A percentile compares a stretch with the other conserved stretches of the same genome.
phyloP scores from a whole-genome alignment of 1,140 invertebrate genomes.

The Macrosteles quadrilineatus region DNA sequence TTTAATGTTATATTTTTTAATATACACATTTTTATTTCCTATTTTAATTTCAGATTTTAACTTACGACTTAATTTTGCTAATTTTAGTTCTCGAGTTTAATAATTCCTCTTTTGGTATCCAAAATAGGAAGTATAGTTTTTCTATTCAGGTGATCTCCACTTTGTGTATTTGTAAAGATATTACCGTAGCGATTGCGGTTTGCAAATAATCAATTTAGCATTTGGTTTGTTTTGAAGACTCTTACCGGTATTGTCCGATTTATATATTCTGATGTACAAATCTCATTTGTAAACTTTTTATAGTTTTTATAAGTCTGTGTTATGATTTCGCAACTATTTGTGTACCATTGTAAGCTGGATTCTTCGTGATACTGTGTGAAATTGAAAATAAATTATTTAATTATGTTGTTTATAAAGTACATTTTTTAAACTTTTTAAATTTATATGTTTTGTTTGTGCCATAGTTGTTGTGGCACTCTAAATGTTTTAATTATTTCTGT shows the following conservation, averaged over 20 bases:
- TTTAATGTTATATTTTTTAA: slow-evolving; percentile 19
- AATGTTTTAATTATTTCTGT: neutral
- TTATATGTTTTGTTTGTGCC: neutral
- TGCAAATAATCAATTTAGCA: too few species aligned
- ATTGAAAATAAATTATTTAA: neutral
- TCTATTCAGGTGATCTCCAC: too few species aligned
- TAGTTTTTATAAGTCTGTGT: neutral
- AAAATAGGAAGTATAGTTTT: slow-evolving; percentile 18
- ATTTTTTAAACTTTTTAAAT: neutral
- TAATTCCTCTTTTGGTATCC: slow-evolving; percentile 22
- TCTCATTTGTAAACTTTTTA: neutral
- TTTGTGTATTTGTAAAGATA: too few species aligned
- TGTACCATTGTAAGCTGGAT: too few species aligned
- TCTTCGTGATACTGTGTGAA: neutral
- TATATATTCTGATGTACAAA: neutral
- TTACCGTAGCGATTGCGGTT: too few species aligned
- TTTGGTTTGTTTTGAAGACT: neutral
- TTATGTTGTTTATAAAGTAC: neutral
- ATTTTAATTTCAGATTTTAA: neutral
- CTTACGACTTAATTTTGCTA: neutral
- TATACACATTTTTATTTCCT: slow-evolving; percentile 8
- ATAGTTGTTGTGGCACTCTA: neutral
- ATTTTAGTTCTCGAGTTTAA: too few species aligned
- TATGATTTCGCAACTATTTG: too few species aligned
- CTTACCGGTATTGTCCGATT: neutral